A percentile compares a stretch with the other conserved stretches of the same genome.
Evolutionary conservation across 2,888 invertebrate species (phyloP).

Genomic region (Agrenia bidenticulata): DNA sequence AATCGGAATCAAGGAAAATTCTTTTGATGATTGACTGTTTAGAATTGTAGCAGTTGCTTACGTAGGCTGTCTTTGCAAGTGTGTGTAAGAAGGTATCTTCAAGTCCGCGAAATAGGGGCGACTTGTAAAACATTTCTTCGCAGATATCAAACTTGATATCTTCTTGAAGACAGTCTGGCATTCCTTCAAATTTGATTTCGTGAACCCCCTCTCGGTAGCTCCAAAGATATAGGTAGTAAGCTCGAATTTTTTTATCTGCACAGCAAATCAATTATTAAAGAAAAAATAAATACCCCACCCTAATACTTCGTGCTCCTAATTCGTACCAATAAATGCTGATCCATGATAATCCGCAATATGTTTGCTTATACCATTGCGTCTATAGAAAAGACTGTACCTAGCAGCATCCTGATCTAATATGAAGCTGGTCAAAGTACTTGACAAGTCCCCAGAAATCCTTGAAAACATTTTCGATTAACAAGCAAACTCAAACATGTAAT

Average conservation of each 20-base stretch:
- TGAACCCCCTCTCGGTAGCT: slow-evolving; percentile 40
- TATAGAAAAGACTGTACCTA: slow-evolving; percentile 41
- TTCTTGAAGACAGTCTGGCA: slow-evolving; percentile 28
- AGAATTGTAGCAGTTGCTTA: background rate
- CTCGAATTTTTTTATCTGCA: slow-evolving; percentile 26
- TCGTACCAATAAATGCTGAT: background rate
- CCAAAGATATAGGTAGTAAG: slow-evolving; percentile 45
- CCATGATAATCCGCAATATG: slow-evolving; percentile 2
- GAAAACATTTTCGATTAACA: too few relatives aligned
- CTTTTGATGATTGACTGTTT: background rate
- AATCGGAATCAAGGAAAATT: too few relatives aligned
- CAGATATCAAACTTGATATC: slow-evolving; percentile 43
- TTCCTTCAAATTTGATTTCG: slow-evolving; percentile 28
- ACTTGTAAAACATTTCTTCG: slow-evolving; percentile 48
- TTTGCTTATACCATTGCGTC: slow-evolving; percentile 33
- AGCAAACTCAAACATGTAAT: too few relatives aligned
- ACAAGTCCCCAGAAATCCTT: slow-evolving; percentile 39
- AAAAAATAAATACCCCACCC: background rate
- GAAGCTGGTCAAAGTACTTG: slow-evolving; percentile 38
- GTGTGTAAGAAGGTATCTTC: slow-evolving; percentile 42
- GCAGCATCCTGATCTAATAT: slow-evolving; percentile 42
- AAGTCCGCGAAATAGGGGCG: slow-evolving; percentile 43
- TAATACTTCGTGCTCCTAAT: background rate
- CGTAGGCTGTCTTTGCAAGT: slow-evolving; percentile 31
- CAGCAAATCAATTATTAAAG: background rate